Percentiles rank a stretch among this genome's conserved stretches.
Conservation (phyloP, 2,113 vertebrate genomes). For the Phalacrocorax pelagicus region DNA sequence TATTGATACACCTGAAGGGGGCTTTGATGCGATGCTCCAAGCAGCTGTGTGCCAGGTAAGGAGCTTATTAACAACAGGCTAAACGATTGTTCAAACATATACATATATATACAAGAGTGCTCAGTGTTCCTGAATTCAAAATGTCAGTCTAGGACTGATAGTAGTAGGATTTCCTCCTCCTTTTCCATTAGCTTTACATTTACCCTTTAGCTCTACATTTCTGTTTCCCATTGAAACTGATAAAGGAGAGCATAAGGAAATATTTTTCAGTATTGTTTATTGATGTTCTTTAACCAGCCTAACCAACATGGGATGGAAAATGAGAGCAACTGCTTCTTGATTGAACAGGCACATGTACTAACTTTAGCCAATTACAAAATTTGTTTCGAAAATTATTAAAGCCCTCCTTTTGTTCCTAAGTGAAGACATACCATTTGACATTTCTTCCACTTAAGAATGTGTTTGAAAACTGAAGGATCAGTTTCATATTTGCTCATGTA, state of each 20-base stretch:
- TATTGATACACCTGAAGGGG: slow-evolving; percentile 96
- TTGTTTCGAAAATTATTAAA: not conserved
- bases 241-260: not conserved
- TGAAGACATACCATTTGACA: not conserved
- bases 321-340: not conserved
- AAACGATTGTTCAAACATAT: not conserved
- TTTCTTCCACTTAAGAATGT: not conserved
- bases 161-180: not conserved
- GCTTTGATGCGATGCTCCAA: slow-evolving; percentile 96
- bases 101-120: not conserved
- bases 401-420: not conserved
- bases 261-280: not conserved
- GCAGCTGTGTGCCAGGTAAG: slow-evolving; percentile 94
- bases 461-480: not conserved
- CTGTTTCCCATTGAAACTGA: not conserved
- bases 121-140: not conserved
- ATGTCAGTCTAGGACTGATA: not conserved
- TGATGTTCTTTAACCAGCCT: not conserved
- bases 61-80: not conserved
- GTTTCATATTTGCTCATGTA: not conserved
- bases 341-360: not conserved
- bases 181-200: not conserved
- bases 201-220: not conserved
- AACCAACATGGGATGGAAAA: not conserved
- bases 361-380: not conserved